Percentiles rank a stretch among this genome's conserved stretches.
phyloP scores from a whole-genome alignment of 2,797 vertebrate species.

The Tarsius wallacei region DNA sequence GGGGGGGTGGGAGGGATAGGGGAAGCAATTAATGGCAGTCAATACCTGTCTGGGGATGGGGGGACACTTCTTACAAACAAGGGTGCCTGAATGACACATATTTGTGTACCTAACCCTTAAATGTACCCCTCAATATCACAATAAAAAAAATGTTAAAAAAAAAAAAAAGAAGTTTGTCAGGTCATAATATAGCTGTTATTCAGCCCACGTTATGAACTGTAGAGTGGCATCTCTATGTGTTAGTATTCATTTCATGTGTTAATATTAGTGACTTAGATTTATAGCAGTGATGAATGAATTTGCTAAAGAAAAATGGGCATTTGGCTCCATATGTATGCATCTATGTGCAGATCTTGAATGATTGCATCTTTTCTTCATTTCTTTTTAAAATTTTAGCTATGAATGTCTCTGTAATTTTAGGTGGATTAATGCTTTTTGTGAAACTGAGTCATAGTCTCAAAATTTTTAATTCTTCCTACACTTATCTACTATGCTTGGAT shows the following conservation, averaged over 20 bases:
- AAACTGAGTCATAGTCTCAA: not conserved
- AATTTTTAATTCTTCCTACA: not conserved
- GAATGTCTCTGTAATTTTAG: not conserved
- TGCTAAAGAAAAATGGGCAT: constrained; percentile 5
- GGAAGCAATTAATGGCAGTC: too few species aligned
- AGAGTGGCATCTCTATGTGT: not conserved
- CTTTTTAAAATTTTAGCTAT: not conserved
- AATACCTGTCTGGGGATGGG: too few species aligned
- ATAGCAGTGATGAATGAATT: not conserved
- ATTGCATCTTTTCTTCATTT: not conserved
- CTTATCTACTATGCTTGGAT: not conserved
- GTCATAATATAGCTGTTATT: not conserved
- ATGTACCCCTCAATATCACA: too few species aligned
- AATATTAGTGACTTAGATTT: not conserved
- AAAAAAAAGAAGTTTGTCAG: not conserved
- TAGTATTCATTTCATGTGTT: not conserved
- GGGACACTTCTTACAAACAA: too few species aligned
- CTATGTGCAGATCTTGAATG: not conserved
- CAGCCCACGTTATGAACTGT: not conserved
- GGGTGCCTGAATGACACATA: too few species aligned
- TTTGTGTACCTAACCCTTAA: too few species aligned
- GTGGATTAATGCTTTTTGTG: not conserved
- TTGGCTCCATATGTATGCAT: not conserved
- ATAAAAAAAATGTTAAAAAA: too few species aligned
- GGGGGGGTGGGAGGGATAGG: too few species aligned